These are phyloP conservation scores for Apodemus sylvaticus DNA, from an alignment of 2,113 vertebrate genomes.

Conservation along the genomic window DNA sequence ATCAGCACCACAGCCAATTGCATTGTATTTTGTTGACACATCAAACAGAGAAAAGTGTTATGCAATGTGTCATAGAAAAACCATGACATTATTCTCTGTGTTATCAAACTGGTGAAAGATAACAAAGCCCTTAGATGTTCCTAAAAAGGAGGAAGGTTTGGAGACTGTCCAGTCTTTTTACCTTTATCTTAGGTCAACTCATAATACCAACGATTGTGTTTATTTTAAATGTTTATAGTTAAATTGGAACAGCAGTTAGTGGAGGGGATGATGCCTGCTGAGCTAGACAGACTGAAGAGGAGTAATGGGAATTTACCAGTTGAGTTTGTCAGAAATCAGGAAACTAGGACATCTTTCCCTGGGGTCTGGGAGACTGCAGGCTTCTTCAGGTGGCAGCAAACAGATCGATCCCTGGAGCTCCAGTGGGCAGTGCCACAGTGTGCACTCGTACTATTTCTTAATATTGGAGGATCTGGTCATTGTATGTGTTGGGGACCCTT, in stretches of 20 bases:
- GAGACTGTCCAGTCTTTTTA: background rate
- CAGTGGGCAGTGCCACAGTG: background rate
- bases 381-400: background rate
- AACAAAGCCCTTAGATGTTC: background rate
- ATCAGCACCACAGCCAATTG: background rate
- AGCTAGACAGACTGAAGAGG: background rate
- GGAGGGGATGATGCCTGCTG: background rate
- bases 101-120: conserved; percentile 1
- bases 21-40: background rate
- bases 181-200: conserved; percentile 40
- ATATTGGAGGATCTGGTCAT: conserved; percentile 15
- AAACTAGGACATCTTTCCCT: conserved; percentile 7
- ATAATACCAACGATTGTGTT: background rate
- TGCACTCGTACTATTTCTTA: conserved; percentile 15
- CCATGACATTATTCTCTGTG: background rate
- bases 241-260: conserved; percentile 15
- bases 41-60: background rate
- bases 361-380: background rate
- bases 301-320: conserved; percentile 14
- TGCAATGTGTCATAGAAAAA: background rate
- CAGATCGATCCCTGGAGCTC: background rate
- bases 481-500: background rate
- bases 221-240: conserved; percentile 55
- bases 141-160: background rate
- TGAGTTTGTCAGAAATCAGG: conserved; percentile 46